Evolutionary conservation across 2,888 invertebrate species (phyloP).

Genomic region (Gisinianus flammeolus): DNA sequence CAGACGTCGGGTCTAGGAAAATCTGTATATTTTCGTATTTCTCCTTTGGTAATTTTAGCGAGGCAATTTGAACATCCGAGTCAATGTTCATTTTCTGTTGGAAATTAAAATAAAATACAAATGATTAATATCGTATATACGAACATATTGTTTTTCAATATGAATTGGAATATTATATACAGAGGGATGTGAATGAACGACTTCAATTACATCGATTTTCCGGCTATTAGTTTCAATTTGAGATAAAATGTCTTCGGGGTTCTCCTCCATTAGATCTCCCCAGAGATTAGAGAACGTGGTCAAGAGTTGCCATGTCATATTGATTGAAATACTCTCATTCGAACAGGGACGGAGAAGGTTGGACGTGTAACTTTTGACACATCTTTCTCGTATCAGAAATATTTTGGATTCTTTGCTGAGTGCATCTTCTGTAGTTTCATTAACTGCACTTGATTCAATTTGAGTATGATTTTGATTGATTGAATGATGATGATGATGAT

Average conservation of each 20-base stretch:
- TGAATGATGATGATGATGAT: neutral
- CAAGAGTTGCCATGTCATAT: constrained; percentile 1
- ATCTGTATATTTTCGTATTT: constrained; percentile 11
- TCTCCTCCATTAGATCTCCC: neutral
- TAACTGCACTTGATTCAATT: too few relatives aligned
- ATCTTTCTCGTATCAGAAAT: neutral
- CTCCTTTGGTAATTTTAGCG: neutral
- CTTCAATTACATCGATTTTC: constrained; percentile 7
- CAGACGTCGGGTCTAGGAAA: neutral
- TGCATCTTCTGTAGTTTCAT: neutral
- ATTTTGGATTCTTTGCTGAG: neutral
- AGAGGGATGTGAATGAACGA: neutral
- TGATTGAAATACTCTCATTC: neutral
- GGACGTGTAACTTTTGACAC: constrained; percentile 1
- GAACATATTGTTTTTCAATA: neutral
- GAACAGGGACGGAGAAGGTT: neutral
- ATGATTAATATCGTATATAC: neutral
- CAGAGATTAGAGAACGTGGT: neutral
- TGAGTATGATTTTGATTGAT: neutral
- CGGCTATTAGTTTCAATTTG: neutral
- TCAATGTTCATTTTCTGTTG: too few relatives aligned
- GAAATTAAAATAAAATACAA: neutral
- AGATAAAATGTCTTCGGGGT: neutral
- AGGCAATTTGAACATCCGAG: neutral
- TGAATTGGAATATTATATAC: neutral